These are phyloP conservation scores for Volucella inanis DNA, from an alignment of 2,888 invertebrate genomes.

Conservation along the genomic window DNA sequence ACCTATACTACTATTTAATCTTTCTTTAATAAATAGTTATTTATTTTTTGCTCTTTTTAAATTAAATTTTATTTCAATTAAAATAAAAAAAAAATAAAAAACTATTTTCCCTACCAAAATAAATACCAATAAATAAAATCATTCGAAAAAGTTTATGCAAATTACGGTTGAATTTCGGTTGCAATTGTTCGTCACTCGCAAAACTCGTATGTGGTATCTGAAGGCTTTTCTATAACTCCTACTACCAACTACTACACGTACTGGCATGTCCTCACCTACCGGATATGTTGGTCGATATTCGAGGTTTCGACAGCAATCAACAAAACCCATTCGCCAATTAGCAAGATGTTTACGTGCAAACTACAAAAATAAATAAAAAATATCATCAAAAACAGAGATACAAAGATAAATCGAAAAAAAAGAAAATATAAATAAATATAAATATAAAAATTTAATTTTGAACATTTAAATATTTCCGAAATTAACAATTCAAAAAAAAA, in stretches of 20 bases:
- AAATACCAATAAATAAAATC: neutral
- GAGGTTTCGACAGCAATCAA: slow-evolving; percentile 65
- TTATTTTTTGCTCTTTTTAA: slow-evolving; percentile 10
- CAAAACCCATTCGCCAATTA: slow-evolving; percentile 38
- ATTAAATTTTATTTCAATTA: slow-evolving; percentile 12
- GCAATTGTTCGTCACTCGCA: neutral
- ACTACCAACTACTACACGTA: slow-evolving; percentile 1
- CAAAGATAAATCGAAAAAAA: neutral
- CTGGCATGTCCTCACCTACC: neutral
- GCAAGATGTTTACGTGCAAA: neutral
- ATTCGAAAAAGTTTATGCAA: slow-evolving; percentile 23
- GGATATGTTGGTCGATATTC: slow-evolving; percentile 42
- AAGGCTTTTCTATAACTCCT: slow-evolving; percentile 5
- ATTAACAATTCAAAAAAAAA: neutral
- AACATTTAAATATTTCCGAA: neutral
- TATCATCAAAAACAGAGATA: no score
- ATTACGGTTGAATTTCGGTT: slow-evolving; percentile 1
- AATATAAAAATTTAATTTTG: no score
- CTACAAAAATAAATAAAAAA: neutral
- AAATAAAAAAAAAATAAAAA: slow-evolving; percentile 3
- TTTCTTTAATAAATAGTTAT: neutral
- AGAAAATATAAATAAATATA: no score
- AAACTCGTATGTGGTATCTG: slow-evolving; percentile 27
- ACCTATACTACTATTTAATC: neutral
- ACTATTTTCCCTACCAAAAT: neutral